Base-by-base conservation (phyloP, 2,888 invertebrate genomes). In the Melanchra persicariae region DNA sequence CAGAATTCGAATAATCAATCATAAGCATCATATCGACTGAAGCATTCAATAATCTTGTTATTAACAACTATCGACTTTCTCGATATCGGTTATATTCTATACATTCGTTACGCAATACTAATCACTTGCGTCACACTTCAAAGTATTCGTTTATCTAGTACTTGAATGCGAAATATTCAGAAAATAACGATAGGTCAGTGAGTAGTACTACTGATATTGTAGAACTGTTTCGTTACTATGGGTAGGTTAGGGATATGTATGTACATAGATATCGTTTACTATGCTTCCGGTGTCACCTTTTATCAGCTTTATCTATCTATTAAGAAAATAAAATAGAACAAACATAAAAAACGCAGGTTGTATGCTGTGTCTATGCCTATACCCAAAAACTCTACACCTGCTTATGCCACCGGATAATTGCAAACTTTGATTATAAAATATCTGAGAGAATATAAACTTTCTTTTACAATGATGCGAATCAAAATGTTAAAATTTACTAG, bases 41-140 rank as follows among this genome's bases (percentile, higher is more conserved):
- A 47, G 37, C 57, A 51, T 62, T 70, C 37, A 47, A 57, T 77
- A 70, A 70, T 82, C 61, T 70, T 52, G 59, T 55, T 68, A 62
- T 65, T 59, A 67, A 67, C 55, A 63, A 47, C 24, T 64, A 51
- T 65, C 30, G 45, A 85, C 83, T 73, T 82, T 85, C 79, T 85
- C 67, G 52, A 34, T 58, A 84, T 82, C 54, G 40, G 49, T 67
- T 59, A 77, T 69, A 73, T 70, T 59, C 45, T 55, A 59, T 19
- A 26, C 30, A 37, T 67, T 58, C 37, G 58, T 79, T 83, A 58
- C 63, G 60, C 49, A 67, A 79, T n/a, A 26, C 57, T 57, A 61
- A 58, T 74, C 74, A 47, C 12, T 74, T 47, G 61, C 80, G 67
- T 67, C 74, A 79, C 63, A 34, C n/a, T 47, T 40, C 57, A n/a